Percentiles rank a stretch among this genome's conserved stretches.
Conservation (phyloP, 2,113 vertebrate species). For the Proteles cristata region DNA sequence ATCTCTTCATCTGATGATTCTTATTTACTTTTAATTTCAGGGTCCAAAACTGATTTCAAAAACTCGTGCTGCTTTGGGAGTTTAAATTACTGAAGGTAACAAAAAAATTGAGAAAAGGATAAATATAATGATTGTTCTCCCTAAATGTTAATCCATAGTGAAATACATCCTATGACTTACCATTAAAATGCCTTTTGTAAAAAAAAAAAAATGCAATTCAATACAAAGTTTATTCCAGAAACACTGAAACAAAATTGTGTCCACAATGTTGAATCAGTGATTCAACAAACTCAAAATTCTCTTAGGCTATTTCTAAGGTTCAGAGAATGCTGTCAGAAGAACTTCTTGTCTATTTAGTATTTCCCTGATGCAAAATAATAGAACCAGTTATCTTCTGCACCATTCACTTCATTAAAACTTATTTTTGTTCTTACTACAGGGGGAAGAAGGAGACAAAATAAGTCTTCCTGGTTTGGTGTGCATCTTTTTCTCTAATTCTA, state of each 20-base stretch:
- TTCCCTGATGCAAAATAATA: not conserved
- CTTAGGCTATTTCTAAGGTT: not conserved
- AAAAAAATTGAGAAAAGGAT: not conserved
- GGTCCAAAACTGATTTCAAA: conserved; percentile 76
- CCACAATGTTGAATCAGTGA: not conserved
- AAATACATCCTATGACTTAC: not conserved
- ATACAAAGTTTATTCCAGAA: not conserved
- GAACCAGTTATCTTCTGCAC: not conserved
- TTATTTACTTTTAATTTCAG: conserved; percentile 65
- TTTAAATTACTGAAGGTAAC: conserved; percentile 77
- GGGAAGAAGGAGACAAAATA: conserved; percentile 33
- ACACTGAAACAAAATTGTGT: not conserved
- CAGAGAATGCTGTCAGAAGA: not conserved
- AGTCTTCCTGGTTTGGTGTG: not conserved
- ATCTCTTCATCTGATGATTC: not conserved
- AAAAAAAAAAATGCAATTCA: not conserved
- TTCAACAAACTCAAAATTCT: not conserved
- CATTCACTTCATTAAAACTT: not conserved
- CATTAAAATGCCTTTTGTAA: not conserved
- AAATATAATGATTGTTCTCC: not conserved
- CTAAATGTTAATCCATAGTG: not conserved
- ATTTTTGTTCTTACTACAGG: conserved; percentile 63
- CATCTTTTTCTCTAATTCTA: conserved; percentile 19
- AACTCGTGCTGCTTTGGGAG: conserved; percentile 75
- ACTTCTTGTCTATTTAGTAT: not conserved